Base-by-base conservation (phyloP, 2,113 vertebrate species). In the Bos javanicus region DNA sequence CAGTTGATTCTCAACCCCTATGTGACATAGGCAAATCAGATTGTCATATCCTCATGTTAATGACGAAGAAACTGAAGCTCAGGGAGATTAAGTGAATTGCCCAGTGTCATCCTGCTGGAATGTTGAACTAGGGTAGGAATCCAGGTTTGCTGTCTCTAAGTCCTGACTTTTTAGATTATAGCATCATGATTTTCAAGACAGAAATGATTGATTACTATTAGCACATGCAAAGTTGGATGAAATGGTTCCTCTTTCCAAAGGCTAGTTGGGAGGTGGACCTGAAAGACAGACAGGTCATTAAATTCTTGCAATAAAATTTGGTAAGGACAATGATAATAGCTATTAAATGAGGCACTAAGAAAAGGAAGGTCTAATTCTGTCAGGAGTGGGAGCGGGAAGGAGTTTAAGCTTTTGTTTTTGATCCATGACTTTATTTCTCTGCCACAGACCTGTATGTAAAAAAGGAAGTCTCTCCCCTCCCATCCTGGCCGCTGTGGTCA, bases 1-100 rank as follows among this genome's bases (percentile, higher is more conserved):
- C 43, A 87, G 21, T 39, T 91, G 64, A 92, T 92, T 91, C 67
- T 97, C 78, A 62, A 26, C 13, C 7, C 2, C 46, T 57, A 33
- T 56, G 6, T 59, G 12, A 76, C 23, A 28, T 2, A 92, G 33
- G 56, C 39, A 11, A 11, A 19, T n/a, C 21, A 28, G 60, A 23
- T 74, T 74, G 87, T 64, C 17, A n/a, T 36, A 14, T 33, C 30
- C 8, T n/a, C 15, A n/a, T 36, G 36, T 33, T 90, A 81, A 85
- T 71, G 48, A 7, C 10, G 26, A 84, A 36, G 80, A 94, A 93
- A 86, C 59, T 48, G 48, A 81, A n/a, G 15, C 33, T 93, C 7
- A 46, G 54, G 46, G 60, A 94, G 67, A 7, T 46, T 83, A 26
- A 71, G 16, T 23, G 62, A 30, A 6, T 48, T 19, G 26, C 33